Evolutionary conservation across 92 coral and sea anemone genomes (phyloP).

Genomic region (Meandrina meandrites): DNA sequence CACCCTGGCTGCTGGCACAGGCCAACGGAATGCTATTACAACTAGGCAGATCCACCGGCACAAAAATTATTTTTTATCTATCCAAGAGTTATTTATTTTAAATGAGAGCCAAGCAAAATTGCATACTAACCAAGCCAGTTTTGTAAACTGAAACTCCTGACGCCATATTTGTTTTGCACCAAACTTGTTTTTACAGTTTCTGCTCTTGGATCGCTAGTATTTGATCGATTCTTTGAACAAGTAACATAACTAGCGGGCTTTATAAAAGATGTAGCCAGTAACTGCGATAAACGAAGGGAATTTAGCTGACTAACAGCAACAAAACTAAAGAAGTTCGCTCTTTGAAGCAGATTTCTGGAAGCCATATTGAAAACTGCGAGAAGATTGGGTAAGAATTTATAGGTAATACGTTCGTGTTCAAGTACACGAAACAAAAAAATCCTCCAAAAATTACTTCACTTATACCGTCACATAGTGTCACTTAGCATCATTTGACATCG

Average conservation of each 20-base stretch:
- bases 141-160: slow-evolving; percentile 18
- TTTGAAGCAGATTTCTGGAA: background rate
- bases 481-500: no score
- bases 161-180: background rate
- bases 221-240: background rate
- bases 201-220: background rate
- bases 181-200: background rate
- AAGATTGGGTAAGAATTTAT: background rate
- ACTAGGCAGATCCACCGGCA: no score
- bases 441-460: no score
- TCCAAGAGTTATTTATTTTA: background rate
- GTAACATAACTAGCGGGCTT: background rate
- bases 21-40: no score
- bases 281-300: background rate
- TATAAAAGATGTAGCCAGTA: background rate
- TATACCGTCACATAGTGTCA: no score
- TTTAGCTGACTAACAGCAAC: background rate
- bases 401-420: no score
- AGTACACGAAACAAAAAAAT: no score
- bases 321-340: background rate
- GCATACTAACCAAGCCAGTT: slow-evolving; percentile 16
- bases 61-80: no score
- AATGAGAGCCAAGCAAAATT: background rate
- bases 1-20: no score
- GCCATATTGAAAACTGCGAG: slow-evolving; percentile 38